Base-by-base conservation (phyloP, 1,140 invertebrate genomes). In the Trypoxylus dichotomus region DNA sequence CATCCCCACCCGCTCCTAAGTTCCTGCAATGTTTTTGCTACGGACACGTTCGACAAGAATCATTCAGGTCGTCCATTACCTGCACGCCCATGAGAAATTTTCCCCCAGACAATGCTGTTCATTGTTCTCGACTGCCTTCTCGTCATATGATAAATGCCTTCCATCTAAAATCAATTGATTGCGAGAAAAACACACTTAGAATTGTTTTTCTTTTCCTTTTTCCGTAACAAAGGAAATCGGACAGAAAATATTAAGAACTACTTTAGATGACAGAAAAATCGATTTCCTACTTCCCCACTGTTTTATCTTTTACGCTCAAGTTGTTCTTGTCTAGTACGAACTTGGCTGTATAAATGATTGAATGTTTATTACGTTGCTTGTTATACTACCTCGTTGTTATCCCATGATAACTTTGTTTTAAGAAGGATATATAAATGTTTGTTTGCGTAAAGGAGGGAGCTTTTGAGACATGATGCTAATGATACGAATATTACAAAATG, bases 191-290 rank as follows among this genome's bases (percentile, higher is more conserved):
- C 60, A 68, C 60, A 68, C 60, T 68, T 68, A 68, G 27, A 68
- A 68, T 68, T 68, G 60, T 68, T 68, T 68, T 68, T 68, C 60
- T 68, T 68, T 68, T 29, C 21, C 10, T 68, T 27, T 68, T 29
- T 19, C 27, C 21, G 1, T 29, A 68, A 68, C 19, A 68, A 63
- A 68, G 13, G 60, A 68, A 68, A 68, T 68, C 60, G 60, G 27
- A 68, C 60, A 68, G 60, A 68, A 68, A 68, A 68, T 68, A 68
- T 68, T 68, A 68, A 29, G 60, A 68, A 68, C 60, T 68, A 68
- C 60, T 68, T 68, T 27, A 68, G 60, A 68, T 27, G 60, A 68
- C 60, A 68, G 60, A 3, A 68, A 68, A 68, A 68, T 68, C 60
- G 60, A 68, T 68, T 2, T 3, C 1, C 7, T 68, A 6, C 21